Conservation (phyloP, 1,140 invertebrate genomes). For the Zaprionus africanus region DNA sequence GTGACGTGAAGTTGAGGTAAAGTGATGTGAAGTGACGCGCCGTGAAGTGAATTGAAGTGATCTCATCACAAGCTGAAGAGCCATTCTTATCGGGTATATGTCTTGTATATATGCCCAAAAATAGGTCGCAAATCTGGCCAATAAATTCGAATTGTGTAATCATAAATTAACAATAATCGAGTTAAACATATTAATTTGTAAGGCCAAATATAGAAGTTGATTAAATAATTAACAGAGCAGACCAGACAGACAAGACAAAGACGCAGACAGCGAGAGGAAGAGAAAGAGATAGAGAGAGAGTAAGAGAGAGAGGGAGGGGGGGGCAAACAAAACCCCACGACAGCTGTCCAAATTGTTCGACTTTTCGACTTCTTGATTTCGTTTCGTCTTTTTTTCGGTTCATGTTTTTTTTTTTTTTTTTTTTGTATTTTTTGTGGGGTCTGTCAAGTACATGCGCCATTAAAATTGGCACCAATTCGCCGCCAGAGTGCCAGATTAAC, state of each 20-base stretch:
- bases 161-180: conserved; percentile 48
- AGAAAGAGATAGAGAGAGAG: conserved; percentile 12
- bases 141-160: conserved; percentile 45
- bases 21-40: not conserved
- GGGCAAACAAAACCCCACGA: conserved; percentile 16
- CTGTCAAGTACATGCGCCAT: conserved; percentile 14
- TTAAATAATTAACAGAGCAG: conserved; percentile 63
- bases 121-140: conserved; percentile 39
- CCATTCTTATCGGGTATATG: conserved; percentile 31
- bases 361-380: conserved; percentile 6
- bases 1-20: not conserved
- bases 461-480: conserved; percentile 48
- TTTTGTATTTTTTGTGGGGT: conserved; percentile 3
- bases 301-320: conserved; percentile 15
- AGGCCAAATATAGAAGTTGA: conserved; percentile 74
- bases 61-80: conserved; percentile 25
- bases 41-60: conserved; percentile 39
- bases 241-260: conserved; percentile 7
- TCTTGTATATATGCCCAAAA: conserved; percentile 23
- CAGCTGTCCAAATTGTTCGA: conserved; percentile 54
- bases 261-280: not conserved
- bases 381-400: not conserved
- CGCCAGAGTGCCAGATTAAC: conserved; percentile 47
- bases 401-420: not conserved
- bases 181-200: conserved; percentile 64